phyloP scores from a whole-genome alignment of 2,113 vertebrate species.

The Zosterops japonicus region DNA sequence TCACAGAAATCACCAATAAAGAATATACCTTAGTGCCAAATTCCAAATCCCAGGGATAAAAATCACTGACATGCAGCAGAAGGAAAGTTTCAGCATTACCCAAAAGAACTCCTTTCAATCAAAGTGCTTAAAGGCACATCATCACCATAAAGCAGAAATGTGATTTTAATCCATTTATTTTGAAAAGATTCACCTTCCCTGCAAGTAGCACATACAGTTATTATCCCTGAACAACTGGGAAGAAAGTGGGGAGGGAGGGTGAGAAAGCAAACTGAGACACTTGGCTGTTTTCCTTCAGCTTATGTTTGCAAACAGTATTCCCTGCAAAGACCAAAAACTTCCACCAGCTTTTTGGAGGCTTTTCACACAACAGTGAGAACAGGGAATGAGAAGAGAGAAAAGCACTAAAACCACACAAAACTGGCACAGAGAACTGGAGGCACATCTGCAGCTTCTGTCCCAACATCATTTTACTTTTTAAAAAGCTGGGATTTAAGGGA shows the following conservation, averaged over 20 bases:
- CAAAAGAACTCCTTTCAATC: conserved; percentile 65
- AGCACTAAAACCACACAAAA: neutral
- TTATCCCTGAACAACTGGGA: neutral
- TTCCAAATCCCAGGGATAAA: conserved; percentile 70
- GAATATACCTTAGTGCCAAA: conserved; percentile 71
- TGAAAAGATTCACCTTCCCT: neutral
- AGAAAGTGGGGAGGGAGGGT: neutral
- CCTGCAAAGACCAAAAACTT: neutral
- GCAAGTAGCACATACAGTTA: neutral
- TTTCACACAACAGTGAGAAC: neutral
- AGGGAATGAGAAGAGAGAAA: neutral
- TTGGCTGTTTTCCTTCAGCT: neutral
- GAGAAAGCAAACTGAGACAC: neutral
- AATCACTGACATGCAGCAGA: conserved; percentile 64
- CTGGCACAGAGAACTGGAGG: neutral
- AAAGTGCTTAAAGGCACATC: conserved; percentile 44
- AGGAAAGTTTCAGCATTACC: conserved; percentile 71
- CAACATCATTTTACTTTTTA: neutral
- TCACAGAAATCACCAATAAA: conserved; percentile 74
- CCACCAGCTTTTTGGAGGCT: neutral
- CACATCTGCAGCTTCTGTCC: neutral
- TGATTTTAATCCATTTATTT: neutral
- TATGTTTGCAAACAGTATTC: neutral
- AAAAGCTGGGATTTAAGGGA: neutral
- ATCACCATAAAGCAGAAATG: neutral